Conservation (phyloP, 2,113 vertebrate species). For the Calypte anna region DNA sequence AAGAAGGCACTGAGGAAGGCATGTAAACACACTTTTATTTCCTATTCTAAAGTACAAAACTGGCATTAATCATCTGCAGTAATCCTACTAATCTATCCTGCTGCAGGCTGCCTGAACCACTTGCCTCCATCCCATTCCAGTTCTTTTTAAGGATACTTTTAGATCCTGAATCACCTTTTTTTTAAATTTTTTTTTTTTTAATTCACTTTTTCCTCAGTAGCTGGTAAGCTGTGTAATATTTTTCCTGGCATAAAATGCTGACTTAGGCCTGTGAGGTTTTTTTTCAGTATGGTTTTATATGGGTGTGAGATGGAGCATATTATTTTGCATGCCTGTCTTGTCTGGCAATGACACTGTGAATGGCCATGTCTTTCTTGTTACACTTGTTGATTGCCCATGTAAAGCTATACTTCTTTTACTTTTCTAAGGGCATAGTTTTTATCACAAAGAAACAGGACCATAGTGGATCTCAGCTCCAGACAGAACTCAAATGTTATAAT, state of each 20-base stretch:
- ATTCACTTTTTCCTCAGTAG: background rate
- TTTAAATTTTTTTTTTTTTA: conserved; percentile 6
- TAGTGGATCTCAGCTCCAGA: background rate
- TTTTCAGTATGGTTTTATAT: conserved; percentile 30
- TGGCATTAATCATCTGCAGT: background rate
- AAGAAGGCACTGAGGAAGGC: background rate
- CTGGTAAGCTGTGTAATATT: conserved; percentile 13
- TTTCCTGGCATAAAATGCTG: conserved; percentile 17
- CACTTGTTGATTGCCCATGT: background rate
- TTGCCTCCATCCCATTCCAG: background rate
- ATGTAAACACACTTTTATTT: background rate
- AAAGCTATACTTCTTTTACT: background rate
- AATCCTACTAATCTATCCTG: background rate
- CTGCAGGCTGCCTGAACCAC: background rate
- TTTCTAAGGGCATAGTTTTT: conserved; percentile 1
- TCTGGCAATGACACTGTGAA: background rate
- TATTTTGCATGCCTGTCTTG: background rate
- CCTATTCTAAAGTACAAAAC: background rate
- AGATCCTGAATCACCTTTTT: background rate
- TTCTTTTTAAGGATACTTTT: background rate
- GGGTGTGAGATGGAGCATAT: background rate
- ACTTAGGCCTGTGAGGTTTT: background rate
- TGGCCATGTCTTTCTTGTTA: background rate
- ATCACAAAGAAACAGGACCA: background rate
- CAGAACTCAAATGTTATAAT: background rate